Base-by-base conservation (phyloP, 2,888 invertebrate genomes). In the Epsilonema sp. region DNA sequence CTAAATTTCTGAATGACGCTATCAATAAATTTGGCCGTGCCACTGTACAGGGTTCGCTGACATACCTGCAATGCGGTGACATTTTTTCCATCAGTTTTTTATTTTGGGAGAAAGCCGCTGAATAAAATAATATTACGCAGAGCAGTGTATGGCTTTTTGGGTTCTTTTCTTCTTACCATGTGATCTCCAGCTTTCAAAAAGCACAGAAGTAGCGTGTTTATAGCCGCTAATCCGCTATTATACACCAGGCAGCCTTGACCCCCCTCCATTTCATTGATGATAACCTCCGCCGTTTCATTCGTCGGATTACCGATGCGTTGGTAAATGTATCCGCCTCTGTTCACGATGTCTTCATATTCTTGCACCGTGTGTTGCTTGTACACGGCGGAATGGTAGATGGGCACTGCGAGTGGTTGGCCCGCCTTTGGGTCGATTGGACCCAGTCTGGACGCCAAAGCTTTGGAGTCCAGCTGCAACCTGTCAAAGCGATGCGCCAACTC, bases 111-210 rank as follows among this genome's bases (percentile, higher is more conserved):
- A n/a, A n/a, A n/a, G n/a, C n/a, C n/a, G n/a, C n/a, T n/a, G n/a
- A n/a, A n/a, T n/a, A n/a, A n/a, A n/a, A n/a, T n/a, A n/a, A n/a
- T n/a, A n/a, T n/a, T n/a, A n/a, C n/a, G n/a, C n/a, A n/a, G n/a
- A n/a, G n/a, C n/a, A n/a, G n/a, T n/a, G n/a, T n/a, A n/a, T n/a
- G n/a, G n/a, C n/a, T n/a, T n/a, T n/a, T n/a, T n/a, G n/a, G n/a
- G n/a, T n/a, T n/a, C n/a, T n/a, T n/a, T n/a, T n/a, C n/a, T n/a
- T n/a, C n/a, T n/a, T 40, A 56, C 55, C 45, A 67, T 54, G 50
- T 68, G 67, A 50, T 67, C 64, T 13, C 67, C 67, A 1, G 62
- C 52, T 36, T 58, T 56, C 16, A 67, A 56, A 46, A 67, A 62
- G 25, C 58, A 56, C 26, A 66, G 49, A 5, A 68, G 55, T 3